Evolutionary conservation across 2,113 vertebrate species (phyloP), one percentile per base, ranked within the genome.

Genomic region (Cricetomys ansorgei): DNA sequence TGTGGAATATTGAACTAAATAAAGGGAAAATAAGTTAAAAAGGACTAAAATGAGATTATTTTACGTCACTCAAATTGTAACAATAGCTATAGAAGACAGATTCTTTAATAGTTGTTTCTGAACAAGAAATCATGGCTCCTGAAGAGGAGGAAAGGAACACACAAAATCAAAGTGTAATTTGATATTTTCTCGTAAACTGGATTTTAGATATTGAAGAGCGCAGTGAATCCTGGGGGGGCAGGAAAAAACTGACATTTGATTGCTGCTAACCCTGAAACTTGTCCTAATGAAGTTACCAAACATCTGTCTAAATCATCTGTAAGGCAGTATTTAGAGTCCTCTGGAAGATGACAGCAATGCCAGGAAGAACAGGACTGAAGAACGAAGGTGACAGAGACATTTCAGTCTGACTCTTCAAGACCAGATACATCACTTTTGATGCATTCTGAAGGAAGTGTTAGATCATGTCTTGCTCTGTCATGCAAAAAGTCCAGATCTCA

Each of bases 101-200:
- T 13, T 57, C 53, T 80, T 21, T 25, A 21, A 11, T 23, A n/a
- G 69, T 57, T 16, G 40, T 8, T 57, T 80, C 37, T 80, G 37
- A n/a, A 57, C 53, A n/a, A 50, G 55, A 80, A 57, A 37, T 23
- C 21, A n/a, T 80, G 55, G 53, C 77, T 80, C n/a, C 11, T 80
- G 15, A 80, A 25, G 3, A 25, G 21, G 21, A 6, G 16, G 23
- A 37, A 80, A 7, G 37, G 27, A 13, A 3, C 3, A n/a, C 0
- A 0, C 5, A 21, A 21, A 57, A 57, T 80, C 23, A 1, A 11
- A 40, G 21, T 80, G 0, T 2, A 80, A 2, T 57, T 80, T 2
- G 0, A n/a, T n/a, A 37, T 57, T 40, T 57, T 57, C 34, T n/a
- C 77, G 50, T 10, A 80, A 53, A 55, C 34, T 55, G 34, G 19